Conservation (phyloP, 1,140 invertebrate species). For the Temnothorax longispinosus region DNA sequence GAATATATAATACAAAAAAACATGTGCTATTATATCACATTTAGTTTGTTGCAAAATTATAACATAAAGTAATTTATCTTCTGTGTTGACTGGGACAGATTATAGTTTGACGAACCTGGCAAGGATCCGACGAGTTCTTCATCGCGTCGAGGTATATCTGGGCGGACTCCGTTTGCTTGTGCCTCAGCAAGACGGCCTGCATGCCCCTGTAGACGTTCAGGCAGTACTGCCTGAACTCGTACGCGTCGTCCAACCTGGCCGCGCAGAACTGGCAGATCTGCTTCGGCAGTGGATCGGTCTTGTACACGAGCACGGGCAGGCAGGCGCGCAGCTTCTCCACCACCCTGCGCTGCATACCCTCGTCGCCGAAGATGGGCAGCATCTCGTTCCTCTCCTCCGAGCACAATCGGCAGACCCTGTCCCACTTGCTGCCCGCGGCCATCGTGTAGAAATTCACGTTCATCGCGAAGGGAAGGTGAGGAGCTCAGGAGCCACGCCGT, state of each 20-base stretch:
- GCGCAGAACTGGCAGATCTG: constrained; percentile 82
- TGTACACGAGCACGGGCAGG: constrained; percentile 79
- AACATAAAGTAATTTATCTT: no score
- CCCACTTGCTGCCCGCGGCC: constrained; percentile 70
- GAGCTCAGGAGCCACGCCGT: no score
- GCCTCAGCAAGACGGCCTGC: constrained; percentile 73
- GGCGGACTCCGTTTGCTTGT: constrained; percentile 71
- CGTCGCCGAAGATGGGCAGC: constrained; percentile 79
- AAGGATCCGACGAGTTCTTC: constrained; percentile 80
- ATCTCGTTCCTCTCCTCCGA: constrained; percentile 79
- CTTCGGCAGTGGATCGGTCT: constrained; percentile 81
- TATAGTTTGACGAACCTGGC: constrained; percentile 72
- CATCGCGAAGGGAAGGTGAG: neutral
- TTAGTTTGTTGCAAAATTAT: no score
- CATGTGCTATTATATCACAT: no score
- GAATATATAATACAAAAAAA: no score
- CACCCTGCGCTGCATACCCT: constrained; percentile 77
- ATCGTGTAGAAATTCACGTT: constrained; percentile 53
- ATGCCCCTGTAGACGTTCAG: constrained; percentile 79
- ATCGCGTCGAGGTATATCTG: constrained; percentile 80
- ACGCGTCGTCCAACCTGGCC: constrained; percentile 79
- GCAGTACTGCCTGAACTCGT: constrained; percentile 79
- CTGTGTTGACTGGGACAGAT: no score
- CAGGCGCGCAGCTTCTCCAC: constrained; percentile 79
- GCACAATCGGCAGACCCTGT: constrained; percentile 79